Evolutionary conservation across 23 tunicate species (phyloP).

Genomic region (Halocynthia aurantium): DNA sequence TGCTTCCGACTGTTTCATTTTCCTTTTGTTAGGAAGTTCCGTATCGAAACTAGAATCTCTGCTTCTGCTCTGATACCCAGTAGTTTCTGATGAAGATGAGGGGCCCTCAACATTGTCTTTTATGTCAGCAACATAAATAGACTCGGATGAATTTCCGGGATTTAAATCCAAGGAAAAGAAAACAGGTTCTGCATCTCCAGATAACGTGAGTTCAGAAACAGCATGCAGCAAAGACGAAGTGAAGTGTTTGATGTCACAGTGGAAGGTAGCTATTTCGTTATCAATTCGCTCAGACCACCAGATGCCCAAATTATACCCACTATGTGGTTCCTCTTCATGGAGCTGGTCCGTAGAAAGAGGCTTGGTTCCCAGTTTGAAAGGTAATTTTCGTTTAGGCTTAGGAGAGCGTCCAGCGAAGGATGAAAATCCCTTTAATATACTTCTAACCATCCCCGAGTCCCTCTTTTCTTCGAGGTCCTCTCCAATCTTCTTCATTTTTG

Average conservation of each 20-base stretch:
- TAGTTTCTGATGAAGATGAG: slow-evolving; percentile 9
- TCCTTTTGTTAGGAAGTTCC: background rate
- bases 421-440: slow-evolving; percentile 13
- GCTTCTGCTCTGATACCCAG: slow-evolving; percentile 23
- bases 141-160: no score
- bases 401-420: background rate
- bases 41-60: slow-evolving; percentile 9
- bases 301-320: slow-evolving; percentile 20
- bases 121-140: no score
- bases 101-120: background rate
- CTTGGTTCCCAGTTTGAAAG: slow-evolving; percentile 6
- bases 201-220: background rate
- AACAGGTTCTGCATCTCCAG: background rate
- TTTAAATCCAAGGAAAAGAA: no score
- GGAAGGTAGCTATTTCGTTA: slow-evolving; percentile 2
- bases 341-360: slow-evolving; percentile 6
- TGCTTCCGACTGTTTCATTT: background rate
- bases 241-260: background rate
- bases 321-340: slow-evolving; percentile 14
- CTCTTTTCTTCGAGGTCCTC: background rate
- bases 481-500: background rate
- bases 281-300: slow-evolving; percentile 28
- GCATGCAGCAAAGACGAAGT: background rate
- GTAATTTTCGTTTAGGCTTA: background rate
- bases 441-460: slow-evolving; percentile 18